Evolutionary conservation across 2,888 invertebrate genomes (phyloP), one percentile per base, ranked within the genome.

Genomic region (Dryobotodes eremita): DNA sequence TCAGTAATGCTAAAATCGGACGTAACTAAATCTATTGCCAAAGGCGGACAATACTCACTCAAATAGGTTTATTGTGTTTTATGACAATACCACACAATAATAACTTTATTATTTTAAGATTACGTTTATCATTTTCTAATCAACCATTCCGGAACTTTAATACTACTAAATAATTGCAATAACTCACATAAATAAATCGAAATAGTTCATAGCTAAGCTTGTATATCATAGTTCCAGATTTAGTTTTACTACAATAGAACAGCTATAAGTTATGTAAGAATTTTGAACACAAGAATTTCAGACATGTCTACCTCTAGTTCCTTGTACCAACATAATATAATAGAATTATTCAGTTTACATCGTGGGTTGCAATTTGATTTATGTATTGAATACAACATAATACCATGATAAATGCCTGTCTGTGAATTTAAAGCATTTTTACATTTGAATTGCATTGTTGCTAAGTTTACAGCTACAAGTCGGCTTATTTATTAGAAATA

Each of bases 291-390:
- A 76, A 74, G 74, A 74, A 88, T 88, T 85, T 74, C 36, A 75
- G 65, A 42, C 75, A 80, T 77, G 77, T 61, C 72, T 71, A 75
- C 53, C 26, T 85, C n/a, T 76, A 77, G 85, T 86, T 88, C 77
- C 82, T 88, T 74, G 61, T 80, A 61, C 23, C 71, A 75, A 80
- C 61, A 74, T 76, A 36, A 36, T 36, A 36, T 36, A 78, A 75
- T 73, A 36, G 26, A 55, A 72, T 77, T 75, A 71, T 75, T 66
- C 48, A 65, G 61, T 53, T 76, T 50, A 17, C 59, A 75, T 75
- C 55, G 68, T 85, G 4, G 36, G 31, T 48, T 46, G 65, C 62
- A n/a, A 68, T 77, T 77, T 64, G 50, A 83, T 59, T 77, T 71
- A 83, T 77, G 53, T 61, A 83, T 82, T 85, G 31, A 66, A 85